Evolutionary conservation across 1,140 invertebrate species (phyloP), one percentile per base, ranked within the genome.

Genomic region (Diplogasteroides magnus): DNA sequence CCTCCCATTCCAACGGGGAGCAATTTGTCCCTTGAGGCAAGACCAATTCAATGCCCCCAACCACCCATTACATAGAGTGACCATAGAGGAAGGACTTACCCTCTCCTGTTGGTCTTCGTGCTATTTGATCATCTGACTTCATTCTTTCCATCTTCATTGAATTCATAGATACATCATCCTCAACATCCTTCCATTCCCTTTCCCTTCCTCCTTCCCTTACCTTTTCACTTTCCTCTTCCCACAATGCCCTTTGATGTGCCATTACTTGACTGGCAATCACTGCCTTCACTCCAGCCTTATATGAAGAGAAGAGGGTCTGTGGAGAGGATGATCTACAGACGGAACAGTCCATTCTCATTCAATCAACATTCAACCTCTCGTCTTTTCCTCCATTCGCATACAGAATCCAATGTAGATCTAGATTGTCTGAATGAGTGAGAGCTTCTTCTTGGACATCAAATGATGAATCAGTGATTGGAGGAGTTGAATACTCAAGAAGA

Each of bases 321-420:
- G 37, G 37, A 6, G 37, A 48, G 37, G 6, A 11, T 19, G 37
- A 48, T n/a, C n/a, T n/a, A n/a, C n/a, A n/a, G n/a, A n/a, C n/a
- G n/a, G n/a, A n/a, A n/a, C n/a, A n/a, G n/a, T n/a, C n/a, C n/a
- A n/a, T n/a, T n/a, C n/a, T n/a, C n/a, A n/a, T n/a, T n/a, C n/a
- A n/a, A n/a, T n/a, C n/a, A n/a, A n/a, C n/a, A n/a, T 55, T 65
- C 64, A 32, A 48, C 37, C 37, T 55, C 27, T 65, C 64, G 13
- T 15, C 32, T 6, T 55, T n/a, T 2, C 29, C 11, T 27, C 27
- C 64, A 19, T 65, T 65, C 48, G 19, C 19, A 19, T 61, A 48
- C 19, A 73, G 61, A 60, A 73, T 73, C 72, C 72, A 73, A 15
- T 58, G 15, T 14, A 73, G 64, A 67, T 73, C 72, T 0, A 68